Base-by-base conservation (phyloP, 2,113 vertebrate species). In the Microcebus griseorufus region DNA sequence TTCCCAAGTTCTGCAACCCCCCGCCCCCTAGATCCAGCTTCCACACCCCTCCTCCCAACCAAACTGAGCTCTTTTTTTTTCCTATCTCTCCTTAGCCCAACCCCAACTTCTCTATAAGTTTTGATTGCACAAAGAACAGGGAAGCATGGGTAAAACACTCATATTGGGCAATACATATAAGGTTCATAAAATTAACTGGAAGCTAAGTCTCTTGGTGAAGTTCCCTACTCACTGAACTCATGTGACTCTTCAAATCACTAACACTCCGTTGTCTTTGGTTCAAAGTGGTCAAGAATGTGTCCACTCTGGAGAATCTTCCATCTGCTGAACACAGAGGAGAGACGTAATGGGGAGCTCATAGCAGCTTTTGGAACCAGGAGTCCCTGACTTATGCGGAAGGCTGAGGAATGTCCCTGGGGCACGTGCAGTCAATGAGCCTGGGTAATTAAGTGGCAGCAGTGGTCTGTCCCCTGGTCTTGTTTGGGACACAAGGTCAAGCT, bases 141-240 rank as follows among this genome's bases (percentile, higher is more conserved):
- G 98, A 98, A 98, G 94, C 88, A 81, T 81, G 37, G 88, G 60
- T 18, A 87, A 69, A 96, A 60, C 75, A 48, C 48, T 80, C 79
- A 34, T 92, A 84, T 98, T 97, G 92, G 89, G 97, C 93, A 98
- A 98, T 81, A 48, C 39, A 51, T 58, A 88, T 14, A 84, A 58
- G 69, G 51, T 87, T 97, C 87, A 94, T 96, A 96, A 81, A 96
- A 91, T 97, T 97, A 97, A 98, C 97, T 97, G 96, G 97, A 98
- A 97, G 58, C 84, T 70, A 29, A 39, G 76, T 87, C 37, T 93
- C 60, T 88, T 48, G 72, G 64, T 67, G 84, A n/a, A 96, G 93
- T 98, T 98, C 94, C 96, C 53, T 82, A 78, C 93, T 94, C 55
- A 34, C 65, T 87, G 96, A 94, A 97, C 76, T 98, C 96, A 97